Evolutionary conservation across 92 coral and sea anemone genomes (phyloP).

Genomic region (Bergia puertoricense): DNA sequence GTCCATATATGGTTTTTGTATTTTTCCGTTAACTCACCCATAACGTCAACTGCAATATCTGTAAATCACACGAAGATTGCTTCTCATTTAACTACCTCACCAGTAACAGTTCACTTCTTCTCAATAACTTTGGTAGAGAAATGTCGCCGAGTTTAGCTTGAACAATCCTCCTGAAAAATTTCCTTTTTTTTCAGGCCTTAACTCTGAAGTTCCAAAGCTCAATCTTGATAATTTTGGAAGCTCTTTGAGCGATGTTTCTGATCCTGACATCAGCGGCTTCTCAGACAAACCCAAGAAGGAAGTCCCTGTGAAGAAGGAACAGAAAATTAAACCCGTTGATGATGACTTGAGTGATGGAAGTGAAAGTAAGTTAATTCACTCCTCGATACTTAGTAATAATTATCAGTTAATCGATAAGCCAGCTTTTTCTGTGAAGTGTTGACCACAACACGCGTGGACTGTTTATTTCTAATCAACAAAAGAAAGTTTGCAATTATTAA

Average conservation of each 20-base stretch:
- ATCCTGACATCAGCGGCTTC: conserved; percentile 90
- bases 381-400: neutral
- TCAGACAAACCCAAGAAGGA: conserved; percentile 50
- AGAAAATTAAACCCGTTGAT: conserved; percentile 17
- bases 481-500: too few relatives aligned
- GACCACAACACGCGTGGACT: too few relatives aligned
- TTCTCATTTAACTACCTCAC: too few relatives aligned
- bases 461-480: too few relatives aligned
- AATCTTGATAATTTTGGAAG: conserved; percentile 75
- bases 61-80: too few relatives aligned
- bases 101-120: too few relatives aligned
- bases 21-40: too few relatives aligned
- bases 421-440: too few relatives aligned
- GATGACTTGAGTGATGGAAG: conserved; percentile 55
- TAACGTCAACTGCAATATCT: too few relatives aligned
- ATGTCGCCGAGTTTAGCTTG: neutral
- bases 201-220: conserved; percentile 56
- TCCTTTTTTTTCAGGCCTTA: neutral
- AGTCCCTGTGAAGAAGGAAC: conserved; percentile 40
- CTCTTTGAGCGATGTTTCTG: conserved; percentile 90
- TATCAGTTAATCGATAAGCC: too few relatives aligned
- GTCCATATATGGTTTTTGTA: too few relatives aligned
- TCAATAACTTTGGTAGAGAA: too few relatives aligned
- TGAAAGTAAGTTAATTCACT: conserved; percentile 58
- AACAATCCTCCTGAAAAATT: neutral